A percentile compares a stretch with the other conserved stretches of the same genome.
Conservation (phyloP, 2,888 invertebrate species). For the Agonopterix heracliana region DNA sequence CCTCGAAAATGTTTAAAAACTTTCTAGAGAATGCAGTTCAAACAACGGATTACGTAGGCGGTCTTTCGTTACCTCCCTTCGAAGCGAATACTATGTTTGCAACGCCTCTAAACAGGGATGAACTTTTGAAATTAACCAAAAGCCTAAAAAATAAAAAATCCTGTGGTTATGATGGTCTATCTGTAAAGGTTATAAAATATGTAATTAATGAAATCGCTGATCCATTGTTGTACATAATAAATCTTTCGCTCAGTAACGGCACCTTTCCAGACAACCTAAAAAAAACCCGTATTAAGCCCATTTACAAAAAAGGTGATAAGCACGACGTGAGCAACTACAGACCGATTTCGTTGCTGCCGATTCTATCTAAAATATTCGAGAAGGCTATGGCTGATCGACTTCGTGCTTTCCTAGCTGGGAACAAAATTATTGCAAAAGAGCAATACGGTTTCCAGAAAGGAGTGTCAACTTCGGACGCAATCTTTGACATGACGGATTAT, state of each 20-base stretch:
- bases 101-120: background rate
- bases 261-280: background rate
- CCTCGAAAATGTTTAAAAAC: background rate
- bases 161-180: background rate
- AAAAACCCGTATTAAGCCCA: background rate
- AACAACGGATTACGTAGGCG: background rate
- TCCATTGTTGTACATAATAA: background rate
- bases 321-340: background rate
- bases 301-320: background rate
- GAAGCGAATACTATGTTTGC: background rate
- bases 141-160: background rate
- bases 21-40: background rate
- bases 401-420: background rate
- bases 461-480: background rate
- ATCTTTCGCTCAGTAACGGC: background rate
- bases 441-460: background rate
- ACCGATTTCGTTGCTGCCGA: background rate
- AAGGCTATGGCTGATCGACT: background rate
- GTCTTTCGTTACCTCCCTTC: background rate
- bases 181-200: background rate
- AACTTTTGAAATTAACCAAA: background rate
- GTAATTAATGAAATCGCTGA: background rate
- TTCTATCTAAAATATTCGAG: background rate
- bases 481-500: background rate
- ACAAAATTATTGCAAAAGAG: background rate